phyloP scores from a whole-genome alignment of 2,113 vertebrate genomes.

The Pluvialis apricaria region DNA sequence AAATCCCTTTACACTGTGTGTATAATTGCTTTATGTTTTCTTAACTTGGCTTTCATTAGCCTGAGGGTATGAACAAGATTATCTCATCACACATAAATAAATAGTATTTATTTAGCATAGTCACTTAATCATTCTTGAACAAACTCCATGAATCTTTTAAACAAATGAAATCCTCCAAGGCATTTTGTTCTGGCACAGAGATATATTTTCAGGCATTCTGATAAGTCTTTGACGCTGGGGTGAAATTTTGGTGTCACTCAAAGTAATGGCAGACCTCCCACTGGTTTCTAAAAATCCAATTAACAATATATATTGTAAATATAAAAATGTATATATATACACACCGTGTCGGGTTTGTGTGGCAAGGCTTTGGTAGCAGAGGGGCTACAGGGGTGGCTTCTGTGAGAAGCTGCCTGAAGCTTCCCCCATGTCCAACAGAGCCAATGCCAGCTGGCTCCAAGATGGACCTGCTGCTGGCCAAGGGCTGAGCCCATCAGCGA shows the following conservation, averaged over 20 bases:
- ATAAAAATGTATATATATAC: neutral
- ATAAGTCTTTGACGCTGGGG: neutral
- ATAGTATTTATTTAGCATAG: constrained; percentile 20
- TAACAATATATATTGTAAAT: neutral
- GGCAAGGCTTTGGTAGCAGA: neutral
- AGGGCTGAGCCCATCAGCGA: neutral
- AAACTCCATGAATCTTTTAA: constrained; percentile 36
- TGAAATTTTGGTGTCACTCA: neutral
- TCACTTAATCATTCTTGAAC: constrained; percentile 31
- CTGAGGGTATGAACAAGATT: neutral
- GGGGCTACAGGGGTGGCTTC: neutral
- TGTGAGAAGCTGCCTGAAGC: neutral
- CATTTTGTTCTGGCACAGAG: constrained; percentile 1
- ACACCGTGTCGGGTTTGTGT: neutral
- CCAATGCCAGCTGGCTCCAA: neutral
- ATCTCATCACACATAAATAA: neutral
- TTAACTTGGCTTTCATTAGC: neutral
- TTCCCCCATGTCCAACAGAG: neutral
- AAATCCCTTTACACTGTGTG: neutral
- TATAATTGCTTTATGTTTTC: neutral
- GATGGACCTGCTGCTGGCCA: neutral
- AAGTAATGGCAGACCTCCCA: neutral
- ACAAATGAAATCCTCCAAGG: neutral
- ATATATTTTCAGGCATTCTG: constrained; percentile 1
- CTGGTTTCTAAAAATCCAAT: neutral